These are phyloP conservation scores for Aplidium turbinatum DNA, from an alignment of 23 tunicate species.

Conservation along the genomic window DNA sequence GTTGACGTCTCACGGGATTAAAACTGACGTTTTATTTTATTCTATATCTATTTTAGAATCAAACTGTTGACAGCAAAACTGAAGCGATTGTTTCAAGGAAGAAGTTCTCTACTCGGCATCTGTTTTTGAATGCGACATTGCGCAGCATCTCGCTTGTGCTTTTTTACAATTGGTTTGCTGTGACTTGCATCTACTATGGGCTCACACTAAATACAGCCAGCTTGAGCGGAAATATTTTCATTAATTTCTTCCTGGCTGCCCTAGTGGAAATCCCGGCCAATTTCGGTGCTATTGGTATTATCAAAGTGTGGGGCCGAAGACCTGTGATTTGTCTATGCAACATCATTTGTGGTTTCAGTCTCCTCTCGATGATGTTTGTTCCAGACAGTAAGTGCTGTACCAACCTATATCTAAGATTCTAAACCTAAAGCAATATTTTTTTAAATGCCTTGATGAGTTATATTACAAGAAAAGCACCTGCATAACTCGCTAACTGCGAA, in stretches of 20 bases:
- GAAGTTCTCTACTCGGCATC: neutral
- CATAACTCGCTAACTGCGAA: too few species aligned
- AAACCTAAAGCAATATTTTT: too few species aligned
- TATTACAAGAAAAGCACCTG: too few species aligned
- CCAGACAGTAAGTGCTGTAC: constrained; percentile 67
- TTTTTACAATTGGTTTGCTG: constrained; percentile 78
- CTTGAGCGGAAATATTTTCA: constrained; percentile 49
- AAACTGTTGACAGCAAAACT: neutral
- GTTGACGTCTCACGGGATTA: too few species aligned
- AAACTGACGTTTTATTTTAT: neutral
- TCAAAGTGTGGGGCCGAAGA: constrained; percentile 61
- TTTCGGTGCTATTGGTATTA: constrained; percentile 39
- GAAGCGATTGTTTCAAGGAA: neutral
- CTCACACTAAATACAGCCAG: constrained; percentile 59
- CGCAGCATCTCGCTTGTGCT: constrained; percentile 41
- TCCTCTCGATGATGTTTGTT: constrained; percentile 50
- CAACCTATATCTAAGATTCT: too few species aligned
- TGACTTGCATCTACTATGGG: constrained; percentile 77
- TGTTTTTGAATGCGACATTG: constrained; percentile 44
- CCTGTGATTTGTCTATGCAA: constrained; percentile 47
- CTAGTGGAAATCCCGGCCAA: constrained; percentile 83
- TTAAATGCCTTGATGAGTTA: too few species aligned
- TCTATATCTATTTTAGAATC: neutral
- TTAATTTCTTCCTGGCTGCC: constrained; percentile 68
- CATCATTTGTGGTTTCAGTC: constrained; percentile 50